Evolutionary conservation across 2,797 vertebrate genomes (phyloP).

Genomic region (Lophius americanus): DNA sequence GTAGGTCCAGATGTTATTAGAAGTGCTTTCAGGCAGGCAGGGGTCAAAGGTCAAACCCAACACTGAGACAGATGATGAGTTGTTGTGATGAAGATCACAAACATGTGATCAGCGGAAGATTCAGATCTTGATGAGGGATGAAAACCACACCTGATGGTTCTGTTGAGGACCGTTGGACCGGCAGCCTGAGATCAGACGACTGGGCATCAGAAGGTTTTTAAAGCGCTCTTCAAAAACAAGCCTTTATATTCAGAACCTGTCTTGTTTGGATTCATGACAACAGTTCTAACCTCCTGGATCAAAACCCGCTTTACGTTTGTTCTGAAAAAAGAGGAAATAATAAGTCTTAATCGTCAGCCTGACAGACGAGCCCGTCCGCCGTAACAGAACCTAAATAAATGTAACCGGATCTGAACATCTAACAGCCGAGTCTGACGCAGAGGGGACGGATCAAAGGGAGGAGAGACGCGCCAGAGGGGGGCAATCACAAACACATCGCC

Average conservation of each 20-base stretch:
- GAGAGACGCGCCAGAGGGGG: conserved; percentile 65
- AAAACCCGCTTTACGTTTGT: conserved; percentile 62
- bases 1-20: too few relatives aligned
- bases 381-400: conserved; percentile 79
- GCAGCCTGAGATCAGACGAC: conserved; percentile 49
- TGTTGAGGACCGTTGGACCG: conserved; percentile 43
- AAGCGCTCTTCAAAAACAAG: conserved; percentile 57
- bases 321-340: conserved; percentile 63
- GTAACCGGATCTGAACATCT: conserved; percentile 78
- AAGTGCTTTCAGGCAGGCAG: too few relatives aligned
- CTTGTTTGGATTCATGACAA: conserved; percentile 69
- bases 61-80: too few relatives aligned
- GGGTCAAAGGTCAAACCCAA: too few relatives aligned
- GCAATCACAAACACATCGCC: conserved; percentile 72
- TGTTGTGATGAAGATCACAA: too few relatives aligned
- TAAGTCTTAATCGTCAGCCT: conserved; percentile 79
- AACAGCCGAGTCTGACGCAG: conserved; percentile 70
- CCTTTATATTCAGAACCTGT: conserved; percentile 60
- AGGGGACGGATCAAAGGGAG: conserved; percentile 74
- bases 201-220: conserved; percentile 55
- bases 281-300: conserved; percentile 77
- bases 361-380: conserved; percentile 75
- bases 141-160: conserved; percentile 29
- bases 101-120: too few relatives aligned
- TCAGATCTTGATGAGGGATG: too few relatives aligned